phyloP scores from a whole-genome alignment of 1,140 invertebrate genomes.

The Drosophila ananassae region DNA sequence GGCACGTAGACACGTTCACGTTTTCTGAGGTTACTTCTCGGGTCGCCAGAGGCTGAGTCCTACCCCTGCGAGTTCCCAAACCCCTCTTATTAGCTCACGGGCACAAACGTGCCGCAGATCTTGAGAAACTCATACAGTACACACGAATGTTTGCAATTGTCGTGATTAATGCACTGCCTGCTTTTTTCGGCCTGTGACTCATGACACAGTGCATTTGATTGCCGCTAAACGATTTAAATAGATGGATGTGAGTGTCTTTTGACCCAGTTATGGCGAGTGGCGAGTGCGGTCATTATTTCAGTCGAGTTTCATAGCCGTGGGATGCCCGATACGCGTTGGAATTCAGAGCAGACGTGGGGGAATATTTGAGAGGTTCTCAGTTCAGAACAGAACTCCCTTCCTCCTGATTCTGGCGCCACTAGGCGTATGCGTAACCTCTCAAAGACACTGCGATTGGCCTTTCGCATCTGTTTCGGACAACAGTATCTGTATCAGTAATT shows the following conservation, averaged over 20 bases:
- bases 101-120: slow-evolving; percentile 67
- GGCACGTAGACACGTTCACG: slow-evolving; percentile 69
- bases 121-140: slow-evolving; percentile 55
- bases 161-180: slow-evolving; percentile 64
- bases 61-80: neutral
- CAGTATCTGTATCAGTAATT: too few relatives aligned
- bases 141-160: slow-evolving; percentile 27
- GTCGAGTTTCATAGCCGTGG: slow-evolving; percentile 10
- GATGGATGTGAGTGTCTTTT: slow-evolving; percentile 64
- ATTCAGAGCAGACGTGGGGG: slow-evolving; percentile 9
- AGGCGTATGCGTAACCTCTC: too few relatives aligned
- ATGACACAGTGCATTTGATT: slow-evolving; percentile 62
- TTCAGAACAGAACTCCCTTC: neutral
- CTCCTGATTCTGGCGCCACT: neutral
- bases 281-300: slow-evolving; percentile 23
- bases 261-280: slow-evolving; percentile 61
- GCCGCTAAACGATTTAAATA: slow-evolving; percentile 77
- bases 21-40: slow-evolving; percentile 7
- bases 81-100: slow-evolving; percentile 30
- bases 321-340: slow-evolving; percentile 19
- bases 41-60: too few relatives aligned
- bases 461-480: too few relatives aligned
- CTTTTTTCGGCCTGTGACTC: slow-evolving; percentile 28
- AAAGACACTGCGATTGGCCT: too few relatives aligned
- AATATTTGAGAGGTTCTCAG: neutral